Evolutionary conservation across 2,888 invertebrate genomes (phyloP), one percentile per base, ranked within the genome.

Genomic region (Neoscelio sp.): DNA sequence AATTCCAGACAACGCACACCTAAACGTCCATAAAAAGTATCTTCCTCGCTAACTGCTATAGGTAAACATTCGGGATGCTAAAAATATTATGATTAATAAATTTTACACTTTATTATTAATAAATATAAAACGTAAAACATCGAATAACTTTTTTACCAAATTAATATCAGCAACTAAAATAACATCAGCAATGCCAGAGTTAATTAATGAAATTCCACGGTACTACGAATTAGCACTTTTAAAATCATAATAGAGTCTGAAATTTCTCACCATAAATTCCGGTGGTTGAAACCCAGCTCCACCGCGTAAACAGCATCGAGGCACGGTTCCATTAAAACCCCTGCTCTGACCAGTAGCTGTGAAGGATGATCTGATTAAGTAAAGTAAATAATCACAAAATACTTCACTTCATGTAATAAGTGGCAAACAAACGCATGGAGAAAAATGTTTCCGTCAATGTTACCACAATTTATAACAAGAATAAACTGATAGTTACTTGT

Each of bases 31-130:
- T 95, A 93, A 91, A 96, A 96, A 7, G 94, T 93, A 89, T 97
- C 97, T 17, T 93, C 92, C 0, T 91, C 86, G 0, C 95, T 94
- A 0, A 97, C 95, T 56, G 93, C 91, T 82, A 97, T 97, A 0
- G 97, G 96, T 82, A 96, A 91, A 89, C 97, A 97, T 86, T 96
- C 96, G 0, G 97, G 97, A 90, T 97, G 97, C 93, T 95, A 17
- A 67, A 65, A 65, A 28, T 8, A 46, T 17, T 52, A 13, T 35
- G 20, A 17, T 17, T 12, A 23, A 18, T 2, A 10, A 23, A 23
- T 10, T 17, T 17, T 17, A 42, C 13, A 7, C 18, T 42, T 38
- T 38, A 38, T 10, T 38, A 12, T 12, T n/a, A n/a, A n/a, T n/a
- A n/a, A n/a, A n/a, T n/a, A n/a, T n/a, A 26, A 26, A 5, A 5